phyloP scores from a whole-genome alignment of 2,797 vertebrate species.

The Enteromius radiatus region DNA sequence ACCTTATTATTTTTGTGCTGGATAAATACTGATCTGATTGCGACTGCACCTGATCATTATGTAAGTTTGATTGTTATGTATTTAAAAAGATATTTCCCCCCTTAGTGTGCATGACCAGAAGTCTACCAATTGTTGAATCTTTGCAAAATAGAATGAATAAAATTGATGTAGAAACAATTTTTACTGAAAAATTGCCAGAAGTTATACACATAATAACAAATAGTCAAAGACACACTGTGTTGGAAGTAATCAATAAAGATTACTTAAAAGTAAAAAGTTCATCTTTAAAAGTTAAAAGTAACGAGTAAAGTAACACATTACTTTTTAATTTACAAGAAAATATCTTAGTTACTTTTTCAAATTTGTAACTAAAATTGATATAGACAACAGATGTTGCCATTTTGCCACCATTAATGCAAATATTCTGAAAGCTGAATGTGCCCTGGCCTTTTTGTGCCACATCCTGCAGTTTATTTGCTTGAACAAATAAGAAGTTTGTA shows the following conservation, averaged over 20 bases:
- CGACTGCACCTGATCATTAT: constrained; percentile 1
- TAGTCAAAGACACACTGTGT: neutral
- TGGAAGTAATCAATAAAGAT: neutral
- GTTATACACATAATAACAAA: neutral
- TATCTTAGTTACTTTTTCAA: no score
- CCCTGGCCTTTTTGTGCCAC: neutral
- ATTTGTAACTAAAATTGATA: neutral
- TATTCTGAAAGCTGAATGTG: neutral
- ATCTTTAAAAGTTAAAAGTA: no score
- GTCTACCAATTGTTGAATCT: neutral
- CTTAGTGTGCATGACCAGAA: neutral
- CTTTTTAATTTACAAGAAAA: no score
- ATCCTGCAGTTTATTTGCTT: neutral
- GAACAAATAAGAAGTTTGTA: neutral
- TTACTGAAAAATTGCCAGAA: neutral
- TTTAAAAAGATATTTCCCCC: neutral
- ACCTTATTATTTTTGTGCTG: neutral
- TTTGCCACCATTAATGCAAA: neutral
- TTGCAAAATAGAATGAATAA: neutral
- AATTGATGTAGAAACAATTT: neutral
- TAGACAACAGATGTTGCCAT: neutral
- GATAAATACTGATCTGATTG: constrained; percentile 10
- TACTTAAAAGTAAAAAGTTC: no score
- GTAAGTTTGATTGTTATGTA: neutral
- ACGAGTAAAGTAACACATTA: no score